A percentile compares a stretch with the other conserved stretches of the same genome.
These are phyloP conservation scores for Leptothorax acervorum DNA, from an alignment of 2,888 invertebrate species.

Conservation along the genomic window DNA sequence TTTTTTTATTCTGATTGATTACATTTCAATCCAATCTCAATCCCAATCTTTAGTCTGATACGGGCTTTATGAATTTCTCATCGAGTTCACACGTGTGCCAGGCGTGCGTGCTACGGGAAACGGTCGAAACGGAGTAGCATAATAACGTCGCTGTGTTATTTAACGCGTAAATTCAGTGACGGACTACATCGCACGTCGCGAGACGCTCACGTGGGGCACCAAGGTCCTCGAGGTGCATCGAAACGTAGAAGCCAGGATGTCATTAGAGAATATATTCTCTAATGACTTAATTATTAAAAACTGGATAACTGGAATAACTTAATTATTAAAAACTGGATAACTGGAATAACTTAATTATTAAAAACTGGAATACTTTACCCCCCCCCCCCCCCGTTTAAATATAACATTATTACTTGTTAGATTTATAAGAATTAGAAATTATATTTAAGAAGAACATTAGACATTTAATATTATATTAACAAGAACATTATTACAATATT, in stretches of 20 bases:
- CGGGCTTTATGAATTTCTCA: not conserved
- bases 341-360: too few species aligned
- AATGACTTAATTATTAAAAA: too few species aligned
- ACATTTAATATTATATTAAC: too few species aligned
- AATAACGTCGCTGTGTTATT: slow-evolving; percentile 22
- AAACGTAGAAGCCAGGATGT: not conserved
- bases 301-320: too few species aligned
- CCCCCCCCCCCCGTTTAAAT: not conserved
- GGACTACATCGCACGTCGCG: not conserved
- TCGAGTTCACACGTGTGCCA: not conserved
- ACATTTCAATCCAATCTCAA: too few species aligned
- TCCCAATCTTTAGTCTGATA: too few species aligned
- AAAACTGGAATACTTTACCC: not conserved
- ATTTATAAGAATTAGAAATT: not conserved
- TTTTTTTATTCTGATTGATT: too few species aligned
- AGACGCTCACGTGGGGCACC: not conserved
- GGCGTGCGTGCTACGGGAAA: not conserved
- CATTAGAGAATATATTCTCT: not conserved
- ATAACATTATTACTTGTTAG: not conserved
- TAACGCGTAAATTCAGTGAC: slow-evolving; percentile 29
- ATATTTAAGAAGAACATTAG: not conserved
- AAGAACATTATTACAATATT: not conserved
- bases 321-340: not conserved
- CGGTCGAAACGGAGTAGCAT: not conserved
- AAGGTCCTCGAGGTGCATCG: not conserved